These are phyloP conservation scores for Nixonia krombeini DNA, from an alignment of 1,140 invertebrate genomes.

Conservation along the genomic window DNA sequence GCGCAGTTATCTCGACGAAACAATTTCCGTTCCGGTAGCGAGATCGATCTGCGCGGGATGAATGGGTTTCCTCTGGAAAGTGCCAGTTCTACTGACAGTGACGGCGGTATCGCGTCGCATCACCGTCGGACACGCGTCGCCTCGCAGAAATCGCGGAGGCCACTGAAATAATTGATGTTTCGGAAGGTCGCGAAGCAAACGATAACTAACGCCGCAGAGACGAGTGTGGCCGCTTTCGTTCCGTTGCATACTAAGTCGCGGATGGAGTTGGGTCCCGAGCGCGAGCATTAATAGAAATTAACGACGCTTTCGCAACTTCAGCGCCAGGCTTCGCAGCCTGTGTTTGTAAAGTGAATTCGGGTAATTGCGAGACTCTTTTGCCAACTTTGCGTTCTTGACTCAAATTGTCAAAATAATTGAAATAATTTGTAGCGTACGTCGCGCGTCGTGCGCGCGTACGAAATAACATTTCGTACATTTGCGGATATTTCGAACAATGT, in stretches of 20 bases:
- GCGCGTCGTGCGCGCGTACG: too few species aligned
- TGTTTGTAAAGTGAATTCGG: too few species aligned
- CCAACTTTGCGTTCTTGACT: too few species aligned
- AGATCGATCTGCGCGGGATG: background rate
- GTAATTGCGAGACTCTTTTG: too few species aligned
- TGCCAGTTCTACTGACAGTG: background rate
- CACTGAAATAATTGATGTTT: conserved; percentile 15
- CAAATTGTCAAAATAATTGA: too few species aligned
- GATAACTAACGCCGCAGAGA: conserved; percentile 10
- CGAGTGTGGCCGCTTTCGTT: background rate
- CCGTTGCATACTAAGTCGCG: background rate
- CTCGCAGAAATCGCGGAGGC: background rate
- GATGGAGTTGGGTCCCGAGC: conserved; percentile 19
- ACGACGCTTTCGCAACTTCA: conserved; percentile 28
- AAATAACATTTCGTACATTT: too few species aligned
- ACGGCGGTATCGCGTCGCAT: background rate
- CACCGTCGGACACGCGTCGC: background rate
- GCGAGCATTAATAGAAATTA: conserved; percentile 54
- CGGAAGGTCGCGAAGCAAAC: conserved; percentile 1
- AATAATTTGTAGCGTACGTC: too few species aligned
- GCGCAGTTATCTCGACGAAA: background rate
- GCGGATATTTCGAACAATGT: too few species aligned
- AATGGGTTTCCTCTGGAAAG: background rate
- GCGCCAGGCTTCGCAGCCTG: conserved; percentile 7
- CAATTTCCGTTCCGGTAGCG: background rate